A percentile compares a stretch with the other conserved stretches of the same genome.
Evolutionary conservation across 2,797 vertebrate species (phyloP).

Genomic region (Danio tinwini): DNA sequence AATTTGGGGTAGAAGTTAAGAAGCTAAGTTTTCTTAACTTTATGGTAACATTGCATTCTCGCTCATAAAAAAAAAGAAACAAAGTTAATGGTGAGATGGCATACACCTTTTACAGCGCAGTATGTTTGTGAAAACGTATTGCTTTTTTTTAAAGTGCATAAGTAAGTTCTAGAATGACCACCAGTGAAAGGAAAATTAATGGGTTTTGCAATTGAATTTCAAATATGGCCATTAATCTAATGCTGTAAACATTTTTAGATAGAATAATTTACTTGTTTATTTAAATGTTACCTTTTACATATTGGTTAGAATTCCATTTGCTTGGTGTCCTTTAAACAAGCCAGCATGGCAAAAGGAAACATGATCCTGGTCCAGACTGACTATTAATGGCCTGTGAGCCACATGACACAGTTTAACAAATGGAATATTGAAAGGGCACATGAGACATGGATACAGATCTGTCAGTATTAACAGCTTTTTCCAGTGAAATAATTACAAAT

Average conservation of each 20-base stretch:
- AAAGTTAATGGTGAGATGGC: neutral
- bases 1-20: neutral
- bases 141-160: neutral
- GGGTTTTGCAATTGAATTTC: neutral
- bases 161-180: neutral
- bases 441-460: neutral
- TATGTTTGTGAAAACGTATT: neutral
- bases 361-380: constrained; percentile 47
- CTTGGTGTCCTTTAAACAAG: constrained; percentile 31
- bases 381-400: constrained; percentile 59
- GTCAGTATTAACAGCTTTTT: neutral
- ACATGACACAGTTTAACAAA: constrained; percentile 46
- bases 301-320: neutral
- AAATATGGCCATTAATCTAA: neutral
- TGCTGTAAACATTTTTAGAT: neutral
- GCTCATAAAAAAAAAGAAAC: too few relatives aligned
- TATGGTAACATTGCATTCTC: neutral
- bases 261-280: neutral
- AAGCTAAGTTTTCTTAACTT: neutral
- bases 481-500: neutral
- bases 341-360: constrained; percentile 53
- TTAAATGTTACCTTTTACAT: neutral
- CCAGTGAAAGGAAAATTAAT: neutral
- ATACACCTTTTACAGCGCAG: neutral
- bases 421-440: constrained; percentile 37